Base-by-base conservation (phyloP, 2,888 invertebrate species). In the Yponomeuta malinellus region DNA sequence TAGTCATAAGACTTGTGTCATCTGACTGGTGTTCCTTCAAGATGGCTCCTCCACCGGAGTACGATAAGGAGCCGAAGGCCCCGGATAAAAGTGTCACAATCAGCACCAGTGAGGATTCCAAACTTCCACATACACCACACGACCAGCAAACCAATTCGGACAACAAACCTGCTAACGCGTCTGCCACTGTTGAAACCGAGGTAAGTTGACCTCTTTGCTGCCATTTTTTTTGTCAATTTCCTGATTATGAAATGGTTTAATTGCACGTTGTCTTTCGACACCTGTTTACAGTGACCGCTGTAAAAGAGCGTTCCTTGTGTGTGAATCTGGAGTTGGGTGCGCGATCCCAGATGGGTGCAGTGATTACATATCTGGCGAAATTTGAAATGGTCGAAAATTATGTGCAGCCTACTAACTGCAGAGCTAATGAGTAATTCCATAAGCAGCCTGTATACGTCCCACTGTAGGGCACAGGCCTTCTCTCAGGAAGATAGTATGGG, bases 21-120 rank as follows among this genome's bases (percentile, higher is more conserved):
- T 92, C 92, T 92, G 92, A 91, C 90, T 92, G 86, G 86, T 89
- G 89, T 91, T 90, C 92, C 90, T 90, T 89, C 93, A 94, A 94
- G 93, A 95, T 95, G 95, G 95, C 95, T 93, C 95, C 95, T 93
- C 94, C 95, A 89, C 95, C 95, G 90, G 95, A 95, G 89, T 94
- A 95, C 92, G 95, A 95, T 92, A 94, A 94, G 92, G 94, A 95
- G 93, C 95, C 95, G 76, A 95, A 95, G 92, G 95, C 95, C 83
- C 95, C 95, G 80, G 95, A 95, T 90, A 95, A 95, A 94, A 88
- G 86, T 88, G 83, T 82, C 75, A 82, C 86, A 78, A 85, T 80
- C 79, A 82, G 84, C 76, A 80, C 84, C 74, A 84, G 81, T 78
- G 90, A 93, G 78, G 93, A 93, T 81, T 85, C 90, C 72, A 93